phyloP scores from a whole-genome alignment of 2,797 vertebrate genomes.

The Trachops cirrhosus region DNA sequence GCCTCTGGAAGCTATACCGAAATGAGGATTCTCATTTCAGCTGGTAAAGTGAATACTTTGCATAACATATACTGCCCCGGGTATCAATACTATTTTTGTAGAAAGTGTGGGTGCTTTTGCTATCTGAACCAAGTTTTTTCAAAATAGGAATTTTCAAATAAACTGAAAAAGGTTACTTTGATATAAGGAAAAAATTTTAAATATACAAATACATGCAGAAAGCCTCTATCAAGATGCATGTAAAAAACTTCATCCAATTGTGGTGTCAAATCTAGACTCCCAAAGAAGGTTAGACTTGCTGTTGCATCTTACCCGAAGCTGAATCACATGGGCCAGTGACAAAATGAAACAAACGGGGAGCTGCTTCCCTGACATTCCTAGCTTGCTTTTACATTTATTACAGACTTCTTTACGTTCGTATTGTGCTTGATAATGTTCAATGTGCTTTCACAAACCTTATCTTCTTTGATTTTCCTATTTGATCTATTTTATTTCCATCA shows the following conservation, averaged over 20 bases:
- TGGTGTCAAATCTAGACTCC: background rate
- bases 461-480: background rate
- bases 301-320: background rate
- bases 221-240: background rate
- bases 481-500: background rate
- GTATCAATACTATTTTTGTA: conserved; percentile 28
- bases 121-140: conserved; percentile 21
- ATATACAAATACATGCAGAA: background rate
- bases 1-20: conserved; percentile 61
- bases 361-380: background rate
- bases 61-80: conserved; percentile 54
- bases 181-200: background rate
- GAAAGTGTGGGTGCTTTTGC: background rate
- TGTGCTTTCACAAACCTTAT: background rate
- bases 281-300: background rate
- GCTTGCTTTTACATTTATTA: background rate
- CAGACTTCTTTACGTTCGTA: background rate
- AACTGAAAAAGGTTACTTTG: conserved; percentile 34
- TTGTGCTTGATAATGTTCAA: background rate
- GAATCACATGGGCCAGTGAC: background rate
- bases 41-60: conserved; percentile 46
- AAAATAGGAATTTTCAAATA: conserved; percentile 18
- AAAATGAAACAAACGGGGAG: background rate
- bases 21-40: conserved; percentile 71
- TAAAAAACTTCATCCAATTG: conserved; percentile 3